phyloP scores from a whole-genome alignment of 2,113 vertebrate species.

The Murina feae region DNA sequence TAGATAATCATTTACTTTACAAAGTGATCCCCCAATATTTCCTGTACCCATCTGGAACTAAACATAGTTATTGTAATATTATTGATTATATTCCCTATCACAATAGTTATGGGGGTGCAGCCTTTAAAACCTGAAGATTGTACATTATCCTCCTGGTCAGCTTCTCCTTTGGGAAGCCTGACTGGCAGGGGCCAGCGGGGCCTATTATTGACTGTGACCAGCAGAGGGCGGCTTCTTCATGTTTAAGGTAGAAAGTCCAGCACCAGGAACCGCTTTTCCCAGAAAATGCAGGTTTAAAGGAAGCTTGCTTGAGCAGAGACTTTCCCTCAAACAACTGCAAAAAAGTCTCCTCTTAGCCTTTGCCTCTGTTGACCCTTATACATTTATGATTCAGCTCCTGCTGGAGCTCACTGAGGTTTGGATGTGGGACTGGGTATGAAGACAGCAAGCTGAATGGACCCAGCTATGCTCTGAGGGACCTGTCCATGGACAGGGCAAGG shows the following conservation, averaged over 20 bases:
- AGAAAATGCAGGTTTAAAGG: background rate
- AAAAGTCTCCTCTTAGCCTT: background rate
- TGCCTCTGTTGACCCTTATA: background rate
- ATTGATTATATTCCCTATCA: background rate
- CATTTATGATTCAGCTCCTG: background rate
- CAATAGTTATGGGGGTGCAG: background rate
- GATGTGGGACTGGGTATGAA: accelerated
- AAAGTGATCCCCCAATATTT: background rate
- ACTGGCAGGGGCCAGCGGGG: background rate
- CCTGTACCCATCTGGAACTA: background rate
- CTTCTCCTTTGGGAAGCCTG: background rate
- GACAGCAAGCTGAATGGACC: background rate
- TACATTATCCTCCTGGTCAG: accelerated
- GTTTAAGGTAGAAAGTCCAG: background rate
- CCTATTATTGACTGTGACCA: slow-evolving; percentile 43
- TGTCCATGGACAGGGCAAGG: background rate
- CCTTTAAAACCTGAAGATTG: accelerated
- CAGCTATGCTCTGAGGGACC: background rate
- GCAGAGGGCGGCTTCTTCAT: slow-evolving; percentile 79
- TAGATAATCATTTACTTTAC: background rate
- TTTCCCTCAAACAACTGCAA: background rate
- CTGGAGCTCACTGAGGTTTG: background rate
- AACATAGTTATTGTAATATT: background rate
- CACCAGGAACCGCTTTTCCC: accelerated
- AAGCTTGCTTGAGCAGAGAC: background rate